These are phyloP conservation scores for Anthophora plumipes DNA, from an alignment of 2,888 invertebrate genomes.

Conservation along the genomic window DNA sequence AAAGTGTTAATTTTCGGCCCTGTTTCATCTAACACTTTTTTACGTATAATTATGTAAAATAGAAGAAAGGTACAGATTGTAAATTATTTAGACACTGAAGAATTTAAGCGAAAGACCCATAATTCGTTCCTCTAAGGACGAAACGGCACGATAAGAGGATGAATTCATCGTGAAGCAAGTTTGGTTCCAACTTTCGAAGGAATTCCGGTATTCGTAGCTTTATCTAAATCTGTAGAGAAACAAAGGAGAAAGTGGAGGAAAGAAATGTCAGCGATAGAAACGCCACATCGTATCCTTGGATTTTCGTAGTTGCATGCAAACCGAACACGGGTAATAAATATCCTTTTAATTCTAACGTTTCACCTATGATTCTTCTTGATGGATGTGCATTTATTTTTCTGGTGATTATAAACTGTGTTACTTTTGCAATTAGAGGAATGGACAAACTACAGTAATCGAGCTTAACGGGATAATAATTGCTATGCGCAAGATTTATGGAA, in stretches of 20 bases:
- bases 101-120: neutral
- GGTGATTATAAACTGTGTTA: too few relatives aligned
- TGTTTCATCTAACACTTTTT: too few relatives aligned
- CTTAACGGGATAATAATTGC: neutral
- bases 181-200: conserved; percentile 21
- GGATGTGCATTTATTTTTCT: too few relatives aligned
- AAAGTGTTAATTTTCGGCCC: too few relatives aligned
- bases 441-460: neutral
- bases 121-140: neutral
- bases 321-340: neutral
- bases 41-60: too few relatives aligned
- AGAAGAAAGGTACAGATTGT: too few relatives aligned
- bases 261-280: conserved; percentile 2
- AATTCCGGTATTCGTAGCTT: conserved; percentile 18
- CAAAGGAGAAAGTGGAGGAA: conserved; percentile 6
- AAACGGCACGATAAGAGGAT: conserved; percentile 3
- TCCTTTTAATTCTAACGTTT: neutral
- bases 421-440: too few relatives aligned
- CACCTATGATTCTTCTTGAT: neutral
- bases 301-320: neutral
- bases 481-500: neutral
- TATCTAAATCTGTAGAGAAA: conserved; percentile 15
- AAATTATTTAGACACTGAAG: neutral
- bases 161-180: conserved; percentile 7
- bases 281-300: neutral